Evolutionary conservation across 2,113 vertebrate genomes (phyloP), one percentile per base, ranked within the genome.

Genomic region (Eidolon helvum): DNA sequence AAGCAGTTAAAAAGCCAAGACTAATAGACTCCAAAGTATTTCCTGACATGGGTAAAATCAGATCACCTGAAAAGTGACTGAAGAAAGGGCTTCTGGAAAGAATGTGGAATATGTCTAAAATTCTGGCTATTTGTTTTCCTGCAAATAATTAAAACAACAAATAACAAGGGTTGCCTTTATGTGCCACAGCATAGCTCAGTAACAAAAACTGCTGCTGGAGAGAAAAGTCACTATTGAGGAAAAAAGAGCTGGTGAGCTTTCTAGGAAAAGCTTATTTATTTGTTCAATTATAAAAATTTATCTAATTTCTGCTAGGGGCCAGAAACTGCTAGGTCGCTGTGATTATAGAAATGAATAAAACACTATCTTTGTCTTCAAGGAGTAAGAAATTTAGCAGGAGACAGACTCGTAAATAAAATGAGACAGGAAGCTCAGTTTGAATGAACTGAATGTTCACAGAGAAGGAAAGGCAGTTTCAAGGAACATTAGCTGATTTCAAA

Each of bases 111-210:
- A 40, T 15, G 28, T 26, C 48, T 91, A 82, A 96, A 94, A 66
- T 77, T 85, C 74, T 72, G 24, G 50, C 33, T 86, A 21, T 33
- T 14, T 63, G 30, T 61, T 72, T 71, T 91, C 71, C 50, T 75
- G 33, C 33, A 95, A 96, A 61, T 93, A 84, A 92, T 71, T 72
- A 90, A 90, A 88, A 82, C 3, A 50, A 95, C 93, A 95, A 89
- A 85, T 38, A 87, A 93, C 16, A 71, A 83, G 84, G n/a, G 10
- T 19, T 88, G 48, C 14, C 24, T 75, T 16, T 55, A 35, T 43
- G 8, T 85, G 43, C 65, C 18, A 65, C 10, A 79, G 33, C 63
- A 72, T 6, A 90, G 75, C 63, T 74, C 40, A 66, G 26, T 35
- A 28, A 59, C 59, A 90, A 85, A 92, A 96, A 66, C 38, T 85